Base-by-base conservation (phyloP, 2,888 invertebrate species). In the Eupsilia transversa region DNA sequence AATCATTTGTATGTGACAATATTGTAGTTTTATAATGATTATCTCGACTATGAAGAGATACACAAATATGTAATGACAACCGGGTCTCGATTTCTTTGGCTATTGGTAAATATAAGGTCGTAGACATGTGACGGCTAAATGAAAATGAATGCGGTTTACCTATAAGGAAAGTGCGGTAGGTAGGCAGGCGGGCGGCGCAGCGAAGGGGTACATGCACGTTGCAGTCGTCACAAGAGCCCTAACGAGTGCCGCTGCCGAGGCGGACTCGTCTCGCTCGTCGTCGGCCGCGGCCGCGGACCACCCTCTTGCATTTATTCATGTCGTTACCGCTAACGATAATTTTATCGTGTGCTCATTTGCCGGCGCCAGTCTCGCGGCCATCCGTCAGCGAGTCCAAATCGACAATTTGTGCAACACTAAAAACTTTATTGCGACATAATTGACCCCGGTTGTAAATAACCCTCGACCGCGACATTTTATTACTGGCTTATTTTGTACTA, bases 261-360 rank as follows among this genome's bases (percentile, higher is more conserved):
- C 90, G 85, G 89, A 85, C 88, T 86, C 90, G 90, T 90, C 91
- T 89, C 90, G 89, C 86, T 88, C 84, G 76, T 90, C 90, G 89
- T 87, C 87, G 87, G 84, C 88, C 91, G 91, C 91, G 91, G 89
- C 86, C 92, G 91, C 92, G 91, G 92, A 93, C 94, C 94, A 92
- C 95, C 95, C 95, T 96, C 94, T 94, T 96, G 96, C 96, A 96
- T 96, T 96, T 96, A 96, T 96, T 96, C 96, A 96, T 96, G 96
- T 96, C 96, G 96, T 96, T 96, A 96, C 96, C 93, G 94, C 96
- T 96, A 96, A 96, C 96, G 96, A 96, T 96, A 96, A 96, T 96
- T 96, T 96, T 96, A 96, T 96, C 96, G 96, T 95, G 95, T 96
- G 96, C 96, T 96, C 96, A 96, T 96, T 96, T 96, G 95, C 93